Conservation (phyloP, 2,888 invertebrate species). For the Toxonevra muliebris region DNA sequence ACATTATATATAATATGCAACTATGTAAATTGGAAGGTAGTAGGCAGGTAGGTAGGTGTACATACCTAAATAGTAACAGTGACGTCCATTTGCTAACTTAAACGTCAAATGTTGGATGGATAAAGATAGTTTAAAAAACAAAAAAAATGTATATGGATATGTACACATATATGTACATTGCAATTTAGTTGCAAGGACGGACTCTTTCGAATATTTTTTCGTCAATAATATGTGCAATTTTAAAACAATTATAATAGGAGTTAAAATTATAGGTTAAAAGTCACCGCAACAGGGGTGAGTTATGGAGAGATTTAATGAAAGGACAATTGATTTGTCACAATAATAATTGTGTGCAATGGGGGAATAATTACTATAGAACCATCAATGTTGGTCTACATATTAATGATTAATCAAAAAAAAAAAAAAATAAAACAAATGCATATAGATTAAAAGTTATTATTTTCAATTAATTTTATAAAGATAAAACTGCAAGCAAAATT, state of each 20-base stretch:
- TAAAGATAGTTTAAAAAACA: not conserved
- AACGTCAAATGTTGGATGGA: slow-evolving; percentile 12
- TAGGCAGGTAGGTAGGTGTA: too few relatives aligned
- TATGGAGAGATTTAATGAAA: not conserved
- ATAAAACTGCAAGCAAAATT: too few relatives aligned
- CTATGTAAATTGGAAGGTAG: too few relatives aligned
- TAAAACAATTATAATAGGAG: slow-evolving; percentile 11
- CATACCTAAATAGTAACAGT: too few relatives aligned
- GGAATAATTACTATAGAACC: not conserved
- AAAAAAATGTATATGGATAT: not conserved
- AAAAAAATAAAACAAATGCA: not conserved
- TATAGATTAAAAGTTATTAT: too few relatives aligned
- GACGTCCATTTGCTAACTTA: not conserved
- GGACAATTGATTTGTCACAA: not conserved
- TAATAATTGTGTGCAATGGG: not conserved
- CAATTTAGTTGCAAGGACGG: not conserved
- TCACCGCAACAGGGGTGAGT: too few relatives aligned
- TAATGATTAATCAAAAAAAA: too few relatives aligned
- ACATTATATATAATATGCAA: slow-evolving; percentile 42
- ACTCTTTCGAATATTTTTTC: not conserved
- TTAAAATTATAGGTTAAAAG: not conserved
- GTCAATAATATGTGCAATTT: slow-evolving; percentile 11
- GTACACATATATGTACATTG: too few relatives aligned
- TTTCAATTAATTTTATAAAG: too few relatives aligned
- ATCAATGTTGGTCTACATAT: not conserved